Percentiles rank a stretch among this genome's conserved stretches.
phyloP scores from a whole-genome alignment of 2,113 vertebrate genomes.

The cat (Felis catus) region F.catus_Fca126_mat1.0 CM031416.1:105600001-105600500 shows the following conservation, averaged over 20 bases:
- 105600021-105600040: not conserved
- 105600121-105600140: not conserved
- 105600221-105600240: not conserved
- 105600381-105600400: conserved; percentile 78
- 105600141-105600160: not conserved
- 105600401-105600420: conserved; percentile 86
- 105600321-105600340: conserved; percentile 87
- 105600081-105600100: not conserved
- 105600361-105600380: conserved; percentile 84
- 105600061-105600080: conserved; percentile 23
- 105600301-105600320: conserved; percentile 87
- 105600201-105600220: not conserved
- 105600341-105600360: conserved; percentile 81
- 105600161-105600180: not conserved
- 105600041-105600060: not conserved
- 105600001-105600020: not conserved
- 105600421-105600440: conserved; percentile 87
- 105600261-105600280: conserved; percentile 55
- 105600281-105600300: conserved; percentile 85
- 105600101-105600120: not conserved
- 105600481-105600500: not conserved
- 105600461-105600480: conserved; percentile 83
- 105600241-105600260: not conserved
- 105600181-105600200: not conserved
- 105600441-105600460: conserved; percentile 77